phyloP scores from a whole-genome alignment of 2,113 vertebrate species.

The Oceanodroma tethys region DNA sequence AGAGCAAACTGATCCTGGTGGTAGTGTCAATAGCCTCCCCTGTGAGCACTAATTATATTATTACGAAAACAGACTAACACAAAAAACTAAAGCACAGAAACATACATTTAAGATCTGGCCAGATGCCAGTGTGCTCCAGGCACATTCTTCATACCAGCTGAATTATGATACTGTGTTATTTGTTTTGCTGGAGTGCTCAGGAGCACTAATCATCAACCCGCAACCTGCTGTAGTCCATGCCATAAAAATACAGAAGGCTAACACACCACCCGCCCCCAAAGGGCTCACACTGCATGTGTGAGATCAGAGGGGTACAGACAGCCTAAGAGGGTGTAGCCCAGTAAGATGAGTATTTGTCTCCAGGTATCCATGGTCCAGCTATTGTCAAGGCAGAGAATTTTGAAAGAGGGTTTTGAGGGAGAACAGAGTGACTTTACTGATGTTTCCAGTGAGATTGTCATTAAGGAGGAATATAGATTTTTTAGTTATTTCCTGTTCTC shows the following conservation, averaged over 20 bases:
- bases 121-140: conserved; percentile 10
- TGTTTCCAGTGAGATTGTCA: background rate
- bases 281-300: fast-evolving
- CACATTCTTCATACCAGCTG: conserved; percentile 8
- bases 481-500: background rate
- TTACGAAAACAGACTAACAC: conserved; percentile 75
- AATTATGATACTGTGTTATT: background rate
- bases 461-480: background rate
- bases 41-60: conserved; percentile 76
- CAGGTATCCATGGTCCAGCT: background rate
- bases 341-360: background rate
- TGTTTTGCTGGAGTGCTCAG: background rate
- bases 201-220: background rate
- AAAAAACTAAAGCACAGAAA: conserved; percentile 67
- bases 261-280: background rate
- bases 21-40: conserved; percentile 69
- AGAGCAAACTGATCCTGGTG: conserved; percentile 68
- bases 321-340: background rate
- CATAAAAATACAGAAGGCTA: background rate
- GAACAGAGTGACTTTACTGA: background rate
- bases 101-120: conserved; percentile 63
- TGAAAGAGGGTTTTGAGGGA: background rate
- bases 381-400: background rate
- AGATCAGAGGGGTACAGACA: background rate
- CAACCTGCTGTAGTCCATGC: background rate